Evolutionary conservation across 2,797 vertebrate species (phyloP).

Genomic region (Gallinago solitaria): DNA sequence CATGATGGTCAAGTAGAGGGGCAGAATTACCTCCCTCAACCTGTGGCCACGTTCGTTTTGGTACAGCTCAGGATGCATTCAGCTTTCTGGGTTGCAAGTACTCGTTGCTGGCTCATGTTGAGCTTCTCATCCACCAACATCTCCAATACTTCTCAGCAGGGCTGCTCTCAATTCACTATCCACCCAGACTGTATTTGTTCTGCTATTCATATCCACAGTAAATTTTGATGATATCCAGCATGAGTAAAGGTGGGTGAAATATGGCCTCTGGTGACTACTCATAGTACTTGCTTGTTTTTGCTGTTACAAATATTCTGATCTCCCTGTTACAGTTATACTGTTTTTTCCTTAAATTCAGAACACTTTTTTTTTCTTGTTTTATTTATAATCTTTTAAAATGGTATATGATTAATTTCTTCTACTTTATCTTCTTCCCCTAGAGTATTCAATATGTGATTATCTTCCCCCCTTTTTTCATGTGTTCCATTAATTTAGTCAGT

Average conservation of each 20-base stretch:
- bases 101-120: neutral
- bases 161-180: neutral
- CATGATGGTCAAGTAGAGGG: neutral
- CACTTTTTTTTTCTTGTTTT: fast-evolving
- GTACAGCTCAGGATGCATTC: neutral
- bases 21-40: neutral
- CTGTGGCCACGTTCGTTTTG: neutral
- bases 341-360: neutral
- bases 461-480: neutral
- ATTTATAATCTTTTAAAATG: neutral
- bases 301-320: neutral
- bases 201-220: neutral
- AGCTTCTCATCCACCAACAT: neutral
- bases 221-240: neutral
- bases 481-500: neutral
- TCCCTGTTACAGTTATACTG: neutral
- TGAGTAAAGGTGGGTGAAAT: neutral
- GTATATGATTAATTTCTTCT: neutral
- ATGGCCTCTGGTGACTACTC: neutral
- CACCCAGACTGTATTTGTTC: neutral
- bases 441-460: neutral
- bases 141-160: neutral
- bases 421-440: neutral
- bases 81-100: neutral
- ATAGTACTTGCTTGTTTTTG: neutral